Evolutionary conservation across 2,113 vertebrate species (phyloP).

Genomic region (Peucedramus taeniatus): DNA sequence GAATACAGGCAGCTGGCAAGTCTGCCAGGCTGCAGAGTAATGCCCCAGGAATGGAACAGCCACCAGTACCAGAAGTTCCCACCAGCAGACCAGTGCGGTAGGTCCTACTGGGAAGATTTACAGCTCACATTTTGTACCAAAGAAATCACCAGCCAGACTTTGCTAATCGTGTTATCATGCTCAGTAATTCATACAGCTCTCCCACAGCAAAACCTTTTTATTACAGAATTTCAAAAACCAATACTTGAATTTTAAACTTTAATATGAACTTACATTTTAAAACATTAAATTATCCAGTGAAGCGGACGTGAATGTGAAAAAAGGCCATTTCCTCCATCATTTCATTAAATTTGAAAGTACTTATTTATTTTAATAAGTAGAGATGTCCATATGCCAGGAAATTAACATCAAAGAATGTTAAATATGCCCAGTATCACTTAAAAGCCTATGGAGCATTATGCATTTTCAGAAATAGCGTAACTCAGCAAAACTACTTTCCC

Average conservation of each 20-base stretch:
- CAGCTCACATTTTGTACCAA: conserved; percentile 68
- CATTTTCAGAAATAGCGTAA: conserved; percentile 44
- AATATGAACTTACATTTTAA: conserved; percentile 64
- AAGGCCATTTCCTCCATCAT: conserved; percentile 54
- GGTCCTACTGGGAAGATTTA: conserved; percentile 38
- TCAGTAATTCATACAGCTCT: conserved; percentile 59
- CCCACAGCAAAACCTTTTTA: conserved; percentile 55
- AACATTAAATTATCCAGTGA: conserved; percentile 65
- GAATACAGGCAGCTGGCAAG: not conserved
- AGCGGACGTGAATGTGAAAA: conserved; percentile 52
- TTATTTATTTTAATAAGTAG: conserved; percentile 69
- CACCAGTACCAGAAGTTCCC: not conserved
- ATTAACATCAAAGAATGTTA: conserved; percentile 74
- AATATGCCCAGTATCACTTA: conserved; percentile 56
- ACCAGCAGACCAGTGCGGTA: not conserved
- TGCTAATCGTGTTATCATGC: conserved; percentile 64
- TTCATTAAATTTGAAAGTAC: conserved; percentile 70
- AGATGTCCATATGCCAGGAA: conserved; percentile 72
- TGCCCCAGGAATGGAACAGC: not conserved
- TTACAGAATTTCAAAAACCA: conserved; percentile 59
- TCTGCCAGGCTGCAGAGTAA: not conserved
- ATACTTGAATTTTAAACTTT: conserved; percentile 63
- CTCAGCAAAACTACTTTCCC: conserved; percentile 44
- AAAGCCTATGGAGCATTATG: conserved; percentile 42
- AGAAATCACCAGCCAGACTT: conserved; percentile 66